Base-by-base conservation (phyloP, 1,140 invertebrate species). In the Chironomus striatipennis region DNA sequence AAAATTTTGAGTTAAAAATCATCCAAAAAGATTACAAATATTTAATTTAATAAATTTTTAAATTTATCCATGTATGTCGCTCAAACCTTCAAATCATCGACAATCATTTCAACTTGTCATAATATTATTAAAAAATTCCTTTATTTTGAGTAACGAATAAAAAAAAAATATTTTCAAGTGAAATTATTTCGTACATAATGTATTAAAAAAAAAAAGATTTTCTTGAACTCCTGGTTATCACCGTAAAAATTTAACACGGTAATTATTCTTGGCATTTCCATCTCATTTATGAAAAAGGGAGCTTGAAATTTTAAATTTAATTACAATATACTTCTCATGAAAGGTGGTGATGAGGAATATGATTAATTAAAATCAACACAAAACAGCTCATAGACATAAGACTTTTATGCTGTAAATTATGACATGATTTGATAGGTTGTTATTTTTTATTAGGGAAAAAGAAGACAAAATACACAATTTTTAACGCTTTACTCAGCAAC, bases 371-470 rank as follows among this genome's bases (percentile, higher is more conserved):
- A 57, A 57, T 57, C 47, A 57, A 57, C 43, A 47, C 12, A 57
- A 57, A 57, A 57, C 47, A 10, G 47, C 47, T 57, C 24, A 34
- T 34, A 34, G 24, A 34, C 24, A 34, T 34, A 34, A 34, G 24
- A 34, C 24, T 34, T 34, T 34, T 34, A 34, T 34, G 24, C 12
- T 15, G 9, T 12, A 57, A 57, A 15, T 57, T 57, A 57, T 57
- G 47, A 57, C 47, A 57, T 57, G 47, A 57, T 57, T 57, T 57
- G 47, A 57, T n/a, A 34, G 47, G 47, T 57, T 57, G 47, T 57
- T 57, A 15, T 15, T 57, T 12, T n/a, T 10, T 57, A n/a, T 57
- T 57, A 15, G 15, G 12, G 47, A 12, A 57, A 2, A 57, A 57
- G 47, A 57, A 57, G 47, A 57, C 1, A 57, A n/a, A 57, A 57